Conservation (phyloP, 2,888 invertebrate species). For the Ferrisia virgata region DNA sequence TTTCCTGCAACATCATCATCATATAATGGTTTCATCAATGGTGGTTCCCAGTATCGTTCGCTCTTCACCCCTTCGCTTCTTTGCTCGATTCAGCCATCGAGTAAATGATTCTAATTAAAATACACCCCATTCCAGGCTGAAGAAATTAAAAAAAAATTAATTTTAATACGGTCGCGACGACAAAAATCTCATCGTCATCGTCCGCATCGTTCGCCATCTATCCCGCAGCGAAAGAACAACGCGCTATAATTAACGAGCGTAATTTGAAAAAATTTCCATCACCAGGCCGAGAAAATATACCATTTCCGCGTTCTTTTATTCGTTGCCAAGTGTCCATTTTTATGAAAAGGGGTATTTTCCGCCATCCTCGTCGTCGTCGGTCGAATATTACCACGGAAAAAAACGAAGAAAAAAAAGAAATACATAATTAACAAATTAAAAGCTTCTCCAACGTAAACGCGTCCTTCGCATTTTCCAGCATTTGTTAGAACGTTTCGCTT, state of each 20-base stretch:
- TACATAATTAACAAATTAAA: neutral
- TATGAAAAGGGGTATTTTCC: neutral
- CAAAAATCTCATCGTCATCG: neutral
- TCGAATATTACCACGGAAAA: neutral
- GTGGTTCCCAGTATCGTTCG: neutral
- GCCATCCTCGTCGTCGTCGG: neutral
- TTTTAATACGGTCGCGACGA: neutral
- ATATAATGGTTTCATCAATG: neutral
- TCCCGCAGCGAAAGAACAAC: neutral
- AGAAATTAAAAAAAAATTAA: constrained; percentile 11
- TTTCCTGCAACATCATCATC: too few species aligned
- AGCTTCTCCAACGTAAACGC: neutral
- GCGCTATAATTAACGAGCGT: neutral
- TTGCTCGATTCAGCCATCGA: neutral
- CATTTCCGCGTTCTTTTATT: neutral
- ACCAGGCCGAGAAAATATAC: neutral
- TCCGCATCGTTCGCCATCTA: neutral
- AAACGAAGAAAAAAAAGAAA: too few species aligned
- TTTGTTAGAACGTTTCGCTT: too few species aligned
- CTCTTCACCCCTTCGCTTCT: neutral
- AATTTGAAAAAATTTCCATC: neutral
- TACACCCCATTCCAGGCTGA: neutral
- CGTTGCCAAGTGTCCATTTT: neutral
- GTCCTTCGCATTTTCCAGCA: neutral
- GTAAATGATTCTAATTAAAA: constrained; percentile 7